Conservation (phyloP, 2,113 vertebrate genomes). For the Phaethornis superciliosus region DNA sequence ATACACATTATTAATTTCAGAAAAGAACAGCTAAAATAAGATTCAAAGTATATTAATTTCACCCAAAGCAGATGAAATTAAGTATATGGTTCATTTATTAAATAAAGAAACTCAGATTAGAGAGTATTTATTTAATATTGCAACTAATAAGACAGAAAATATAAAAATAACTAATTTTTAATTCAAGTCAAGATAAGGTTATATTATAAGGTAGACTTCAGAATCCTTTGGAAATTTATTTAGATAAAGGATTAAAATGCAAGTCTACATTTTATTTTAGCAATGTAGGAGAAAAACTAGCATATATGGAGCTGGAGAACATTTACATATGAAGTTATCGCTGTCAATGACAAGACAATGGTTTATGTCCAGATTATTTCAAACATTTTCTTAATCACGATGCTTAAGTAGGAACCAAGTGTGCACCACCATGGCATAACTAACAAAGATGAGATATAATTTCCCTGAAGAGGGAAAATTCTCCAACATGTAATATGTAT, state of each 20-base stretch:
- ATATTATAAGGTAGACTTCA: background rate
- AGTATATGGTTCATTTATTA: background rate
- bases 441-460: background rate
- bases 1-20: slow-evolving; percentile 2
- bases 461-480: background rate
- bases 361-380: background rate
- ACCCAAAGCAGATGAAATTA: background rate
- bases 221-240: background rate
- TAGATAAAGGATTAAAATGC: background rate
- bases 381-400: background rate
- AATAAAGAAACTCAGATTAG: background rate
- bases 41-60: slow-evolving; percentile 25
- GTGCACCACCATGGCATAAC: background rate
- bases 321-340: background rate
- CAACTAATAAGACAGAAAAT: background rate
- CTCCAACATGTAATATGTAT: background rate
- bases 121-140: background rate
- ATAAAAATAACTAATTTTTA: background rate
- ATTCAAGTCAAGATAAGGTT: background rate
- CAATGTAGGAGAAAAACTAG: background rate
- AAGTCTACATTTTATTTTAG: background rate
- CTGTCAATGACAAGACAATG: background rate
- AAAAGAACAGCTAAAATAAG: background rate
- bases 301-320: background rate
- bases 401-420: background rate